A percentile compares a stretch with the other conserved stretches of the same genome.
These are phyloP conservation scores for Drosophila kurseongensis DNA, from an alignment of 1,140 invertebrate genomes.

Conservation along the genomic window DNA sequence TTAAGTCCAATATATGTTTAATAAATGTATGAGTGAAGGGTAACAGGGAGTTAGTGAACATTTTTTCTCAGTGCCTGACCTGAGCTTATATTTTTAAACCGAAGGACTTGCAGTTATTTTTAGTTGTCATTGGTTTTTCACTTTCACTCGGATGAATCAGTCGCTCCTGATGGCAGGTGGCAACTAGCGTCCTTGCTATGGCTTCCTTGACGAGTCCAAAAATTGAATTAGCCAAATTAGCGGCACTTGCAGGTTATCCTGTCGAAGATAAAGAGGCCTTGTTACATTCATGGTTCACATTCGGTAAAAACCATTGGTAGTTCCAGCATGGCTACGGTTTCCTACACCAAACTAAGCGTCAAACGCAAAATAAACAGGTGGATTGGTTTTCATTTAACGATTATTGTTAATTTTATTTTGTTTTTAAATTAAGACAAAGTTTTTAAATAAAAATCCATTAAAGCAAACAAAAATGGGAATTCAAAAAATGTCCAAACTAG, in stretches of 20 bases:
- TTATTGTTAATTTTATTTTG: too few species aligned
- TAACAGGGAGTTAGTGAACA: not conserved
- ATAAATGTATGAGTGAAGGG: too few species aligned
- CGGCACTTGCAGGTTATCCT: slow-evolving; percentile 71
- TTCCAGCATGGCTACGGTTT: slow-evolving; percentile 54
- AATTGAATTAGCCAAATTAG: slow-evolving; percentile 79
- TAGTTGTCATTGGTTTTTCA: slow-evolving; percentile 37
- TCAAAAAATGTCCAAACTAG: too few species aligned
- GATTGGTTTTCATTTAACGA: not conserved
- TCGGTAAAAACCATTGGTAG: slow-evolving; percentile 21
- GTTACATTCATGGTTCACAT: slow-evolving; percentile 12
- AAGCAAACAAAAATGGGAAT: too few species aligned
- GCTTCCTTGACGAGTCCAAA: slow-evolving; percentile 52
- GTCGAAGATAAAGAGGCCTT: slow-evolving; percentile 52
- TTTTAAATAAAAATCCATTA: not conserved
- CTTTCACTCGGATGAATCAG: slow-evolving; percentile 28
- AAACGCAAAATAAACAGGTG: slow-evolving; percentile 59
- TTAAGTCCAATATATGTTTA: too few species aligned
- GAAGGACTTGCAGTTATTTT: slow-evolving; percentile 55
- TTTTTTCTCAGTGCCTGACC: not conserved
- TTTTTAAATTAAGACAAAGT: too few species aligned
- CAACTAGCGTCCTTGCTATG: slow-evolving; percentile 37
- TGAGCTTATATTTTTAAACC: slow-evolving; percentile 56
- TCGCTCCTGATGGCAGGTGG: slow-evolving; percentile 13
- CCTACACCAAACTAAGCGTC: slow-evolving; percentile 52